phyloP scores from a whole-genome alignment of 2,888 invertebrate genomes.

The Trisateles emortualis region DNA sequence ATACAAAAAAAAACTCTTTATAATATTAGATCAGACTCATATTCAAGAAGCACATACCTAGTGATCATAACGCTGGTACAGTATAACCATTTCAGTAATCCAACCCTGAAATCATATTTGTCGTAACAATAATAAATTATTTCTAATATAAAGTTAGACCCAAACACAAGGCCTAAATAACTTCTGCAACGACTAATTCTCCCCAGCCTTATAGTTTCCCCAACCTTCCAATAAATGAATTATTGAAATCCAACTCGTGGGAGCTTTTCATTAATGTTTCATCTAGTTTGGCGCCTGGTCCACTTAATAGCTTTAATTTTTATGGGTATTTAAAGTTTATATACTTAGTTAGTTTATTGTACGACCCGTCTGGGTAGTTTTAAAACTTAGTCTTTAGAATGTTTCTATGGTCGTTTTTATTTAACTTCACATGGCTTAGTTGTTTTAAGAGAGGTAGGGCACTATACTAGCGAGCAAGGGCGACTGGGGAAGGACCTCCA shows the following conservation, averaged over 20 bases:
- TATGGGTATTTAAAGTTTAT: neutral
- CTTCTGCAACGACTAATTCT: neutral
- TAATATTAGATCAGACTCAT: no score
- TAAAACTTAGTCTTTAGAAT: neutral
- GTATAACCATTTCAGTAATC: no score
- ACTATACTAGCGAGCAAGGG: no score
- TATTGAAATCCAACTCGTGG: conserved; percentile 5
- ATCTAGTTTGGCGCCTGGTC: neutral
- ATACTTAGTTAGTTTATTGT: neutral
- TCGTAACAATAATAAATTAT: neutral
- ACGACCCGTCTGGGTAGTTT: neutral
- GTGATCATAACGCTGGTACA: no score
- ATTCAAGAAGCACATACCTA: no score
- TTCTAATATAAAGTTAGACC: neutral
- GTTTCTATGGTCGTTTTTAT: no score
- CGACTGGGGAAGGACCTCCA: no score
- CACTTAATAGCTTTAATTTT: neutral
- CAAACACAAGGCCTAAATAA: neutral
- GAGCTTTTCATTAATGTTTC: conserved; percentile 9
- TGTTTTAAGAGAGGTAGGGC: no score
- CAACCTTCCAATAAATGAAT: conserved; percentile 10
- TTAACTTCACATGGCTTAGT: no score
- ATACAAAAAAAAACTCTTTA: no score
- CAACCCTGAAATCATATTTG: neutral
- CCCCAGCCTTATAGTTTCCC: neutral